phyloP scores from a whole-genome alignment of 2,113 vertebrate genomes.

The Herpailurus yagouaroundi region DNA sequence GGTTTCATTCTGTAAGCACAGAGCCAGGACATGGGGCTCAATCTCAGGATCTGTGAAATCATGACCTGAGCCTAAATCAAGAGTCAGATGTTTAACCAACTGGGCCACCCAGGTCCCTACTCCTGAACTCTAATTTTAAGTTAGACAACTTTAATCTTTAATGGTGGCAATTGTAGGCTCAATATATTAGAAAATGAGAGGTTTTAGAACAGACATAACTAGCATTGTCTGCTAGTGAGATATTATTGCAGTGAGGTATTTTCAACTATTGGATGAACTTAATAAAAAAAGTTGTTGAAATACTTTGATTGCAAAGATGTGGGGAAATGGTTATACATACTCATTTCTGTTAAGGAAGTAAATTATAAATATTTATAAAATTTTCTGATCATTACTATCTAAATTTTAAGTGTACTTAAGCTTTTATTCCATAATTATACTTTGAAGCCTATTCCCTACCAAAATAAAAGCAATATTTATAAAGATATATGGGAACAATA shows the following conservation, averaged over 20 bases:
- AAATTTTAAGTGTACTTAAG: neutral
- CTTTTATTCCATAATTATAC: neutral
- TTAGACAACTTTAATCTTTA: neutral
- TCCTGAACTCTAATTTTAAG: neutral
- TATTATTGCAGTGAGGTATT: neutral
- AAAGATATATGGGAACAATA: neutral
- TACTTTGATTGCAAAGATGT: neutral
- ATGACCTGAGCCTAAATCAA: too few relatives aligned
- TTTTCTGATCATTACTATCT: neutral
- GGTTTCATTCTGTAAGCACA: too few relatives aligned
- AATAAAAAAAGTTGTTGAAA: neutral
- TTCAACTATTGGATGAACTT: neutral
- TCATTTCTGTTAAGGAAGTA: neutral
- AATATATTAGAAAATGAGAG: neutral
- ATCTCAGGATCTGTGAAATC: too few relatives aligned
- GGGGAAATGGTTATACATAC: neutral
- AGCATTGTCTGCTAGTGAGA: neutral
- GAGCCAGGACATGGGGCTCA: too few relatives aligned
- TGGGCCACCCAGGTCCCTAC: neutral
- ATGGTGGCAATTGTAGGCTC: neutral
- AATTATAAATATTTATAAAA: neutral
- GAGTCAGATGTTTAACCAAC: too few relatives aligned
- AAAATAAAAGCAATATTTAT: neutral
- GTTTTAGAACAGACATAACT: neutral
- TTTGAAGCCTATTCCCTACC: neutral